Evolutionary conservation across 2,888 invertebrate genomes (phyloP).

Genomic region (Tuta absoluta): DNA sequence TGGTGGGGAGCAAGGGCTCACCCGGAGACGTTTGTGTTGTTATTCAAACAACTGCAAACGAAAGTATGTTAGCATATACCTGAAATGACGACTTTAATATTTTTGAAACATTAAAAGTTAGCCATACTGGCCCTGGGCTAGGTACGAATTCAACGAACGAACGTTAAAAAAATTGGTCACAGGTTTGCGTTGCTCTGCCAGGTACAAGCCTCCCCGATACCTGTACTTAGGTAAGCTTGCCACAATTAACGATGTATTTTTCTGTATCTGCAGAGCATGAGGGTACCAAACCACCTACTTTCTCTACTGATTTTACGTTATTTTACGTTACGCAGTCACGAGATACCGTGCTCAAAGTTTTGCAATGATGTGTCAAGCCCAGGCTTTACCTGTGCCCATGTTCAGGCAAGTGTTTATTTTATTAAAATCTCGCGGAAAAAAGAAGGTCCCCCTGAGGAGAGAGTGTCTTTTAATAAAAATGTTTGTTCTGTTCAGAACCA

Average conservation of each 20-base stretch:
- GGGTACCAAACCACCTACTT: slow-evolving; percentile 82
- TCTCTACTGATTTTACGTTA: slow-evolving; percentile 82
- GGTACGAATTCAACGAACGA: too few species aligned
- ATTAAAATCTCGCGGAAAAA: slow-evolving; percentile 12
- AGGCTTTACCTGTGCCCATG: slow-evolving; percentile 85
- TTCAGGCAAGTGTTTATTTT: slow-evolving; percentile 83
- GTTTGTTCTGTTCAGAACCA: slow-evolving; percentile 77
- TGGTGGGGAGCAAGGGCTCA: too few species aligned
- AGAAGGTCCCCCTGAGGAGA: neutral
- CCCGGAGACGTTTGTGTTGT: too few species aligned
- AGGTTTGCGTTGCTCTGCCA: slow-evolving; percentile 84
- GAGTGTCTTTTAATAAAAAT: neutral
- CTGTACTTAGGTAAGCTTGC: slow-evolving; percentile 82
- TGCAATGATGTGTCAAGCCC: slow-evolving; percentile 86
- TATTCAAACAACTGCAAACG: too few species aligned
- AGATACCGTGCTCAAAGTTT: slow-evolving; percentile 80
- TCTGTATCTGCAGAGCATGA: slow-evolving; percentile 40
- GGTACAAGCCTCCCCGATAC: slow-evolving; percentile 83
- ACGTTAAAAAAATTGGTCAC: slow-evolving; percentile 77
- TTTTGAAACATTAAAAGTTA: too few species aligned
- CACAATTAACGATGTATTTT: slow-evolving; percentile 33
- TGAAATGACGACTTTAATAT: too few species aligned
- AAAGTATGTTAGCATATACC: too few species aligned
- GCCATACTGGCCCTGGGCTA: too few species aligned
- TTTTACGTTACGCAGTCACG: slow-evolving; percentile 82